Percentiles rank a stretch among this genome's conserved stretches.
Evolutionary conservation across 2,797 vertebrate species (phyloP).

Genomic region (Schizopygopsis pylzovi): DNA sequence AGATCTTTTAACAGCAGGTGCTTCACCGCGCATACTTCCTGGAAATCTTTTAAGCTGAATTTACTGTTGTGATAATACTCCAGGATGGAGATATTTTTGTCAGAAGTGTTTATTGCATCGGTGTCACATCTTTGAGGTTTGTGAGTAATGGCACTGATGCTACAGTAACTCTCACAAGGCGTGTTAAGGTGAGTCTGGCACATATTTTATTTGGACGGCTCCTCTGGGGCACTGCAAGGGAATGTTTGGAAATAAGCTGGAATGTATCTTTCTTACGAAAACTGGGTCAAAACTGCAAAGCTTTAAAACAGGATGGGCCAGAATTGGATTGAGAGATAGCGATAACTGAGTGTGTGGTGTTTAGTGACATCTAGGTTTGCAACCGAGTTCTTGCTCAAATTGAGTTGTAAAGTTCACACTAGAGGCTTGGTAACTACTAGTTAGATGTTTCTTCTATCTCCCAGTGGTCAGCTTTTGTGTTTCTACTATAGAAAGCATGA

Average conservation of each 20-base stretch:
- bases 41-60: background rate
- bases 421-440: background rate
- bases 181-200: slow-evolving; percentile 13
- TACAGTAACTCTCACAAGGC: background rate
- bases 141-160: background rate
- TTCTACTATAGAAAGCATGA: background rate
- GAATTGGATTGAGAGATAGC: background rate
- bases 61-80: background rate
- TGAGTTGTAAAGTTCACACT: background rate
- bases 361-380: background rate
- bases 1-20: background rate
- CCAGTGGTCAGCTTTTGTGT: background rate
- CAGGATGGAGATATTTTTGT: background rate
- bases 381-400: background rate
- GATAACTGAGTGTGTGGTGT: background rate
- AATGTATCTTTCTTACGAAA: background rate
- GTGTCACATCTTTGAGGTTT: background rate
- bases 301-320: slow-evolving; percentile 5
- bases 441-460: background rate
- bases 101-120: background rate
- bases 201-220: slow-evolving; percentile 3
- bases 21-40: background rate
- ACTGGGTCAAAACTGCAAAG: slow-evolving; percentile 25
- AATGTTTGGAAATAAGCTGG: slow-evolving; percentile 28
- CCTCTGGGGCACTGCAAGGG: background rate